Evolutionary conservation across 2,888 invertebrate species (phyloP).

Genomic region (Coelopa pilipes): DNA sequence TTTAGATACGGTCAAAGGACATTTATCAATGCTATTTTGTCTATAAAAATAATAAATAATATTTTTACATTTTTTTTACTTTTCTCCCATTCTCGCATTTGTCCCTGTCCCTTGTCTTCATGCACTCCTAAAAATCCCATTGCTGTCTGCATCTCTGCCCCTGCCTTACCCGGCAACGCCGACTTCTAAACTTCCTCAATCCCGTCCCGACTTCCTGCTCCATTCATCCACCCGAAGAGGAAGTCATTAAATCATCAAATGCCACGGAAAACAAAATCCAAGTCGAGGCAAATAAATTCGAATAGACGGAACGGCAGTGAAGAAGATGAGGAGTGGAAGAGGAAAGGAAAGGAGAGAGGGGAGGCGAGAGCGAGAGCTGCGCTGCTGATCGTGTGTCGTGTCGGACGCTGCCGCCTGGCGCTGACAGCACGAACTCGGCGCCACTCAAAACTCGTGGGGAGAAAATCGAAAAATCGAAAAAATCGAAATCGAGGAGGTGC

Average conservation of each 20-base stretch:
- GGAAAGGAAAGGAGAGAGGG: not conserved
- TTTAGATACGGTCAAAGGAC: too few relatives aligned
- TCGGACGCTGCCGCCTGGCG: not conserved
- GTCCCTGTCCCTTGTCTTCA: too few relatives aligned
- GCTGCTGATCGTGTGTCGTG: not conserved
- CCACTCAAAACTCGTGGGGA: not conserved
- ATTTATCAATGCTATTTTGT: too few relatives aligned
- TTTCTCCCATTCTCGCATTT: too few relatives aligned
- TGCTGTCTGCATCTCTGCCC: too few relatives aligned
- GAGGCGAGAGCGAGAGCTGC: not conserved
- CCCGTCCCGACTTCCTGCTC: not conserved
- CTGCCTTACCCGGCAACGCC: too few relatives aligned
- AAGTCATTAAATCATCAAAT: constrained; percentile 17
- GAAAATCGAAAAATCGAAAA: too few relatives aligned
- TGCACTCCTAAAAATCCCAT: too few relatives aligned
- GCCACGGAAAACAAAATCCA: not conserved
- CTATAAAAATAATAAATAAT: too few relatives aligned
- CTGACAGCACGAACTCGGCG: constrained; percentile 7
- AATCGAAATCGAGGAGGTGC: not conserved
- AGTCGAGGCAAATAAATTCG: not conserved
- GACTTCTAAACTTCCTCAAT: not conserved
- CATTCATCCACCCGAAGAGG: not conserved
- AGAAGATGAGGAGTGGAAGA: too few relatives aligned
- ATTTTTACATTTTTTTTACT: too few relatives aligned
- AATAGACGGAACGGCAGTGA: too few relatives aligned